Evolutionary conservation across 2,797 vertebrate genomes (phyloP), one percentile per base, ranked within the genome.

Genomic region (Mus spretus): DNA sequence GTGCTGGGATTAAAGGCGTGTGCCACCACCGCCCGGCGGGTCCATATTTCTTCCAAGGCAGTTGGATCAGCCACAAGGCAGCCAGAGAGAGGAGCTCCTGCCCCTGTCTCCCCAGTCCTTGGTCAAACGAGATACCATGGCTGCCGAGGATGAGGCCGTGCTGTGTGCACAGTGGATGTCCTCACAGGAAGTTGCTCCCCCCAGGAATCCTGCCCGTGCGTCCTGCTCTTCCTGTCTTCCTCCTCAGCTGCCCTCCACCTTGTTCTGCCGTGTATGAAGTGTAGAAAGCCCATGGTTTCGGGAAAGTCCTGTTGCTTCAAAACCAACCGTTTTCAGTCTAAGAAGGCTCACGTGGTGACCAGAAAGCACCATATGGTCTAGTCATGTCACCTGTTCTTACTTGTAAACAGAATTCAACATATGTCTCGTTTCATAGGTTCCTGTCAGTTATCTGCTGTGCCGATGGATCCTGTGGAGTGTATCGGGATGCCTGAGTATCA

Each of bases 321-420:
- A 94, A 84, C 15, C 28, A 89, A 67, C 24, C 20, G 12, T 31
- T 75, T 89, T 89, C 81, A 92, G 92, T 57, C 20, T n/a, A 19
- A 50, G 47, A 57, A 74, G 89, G 50, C 40, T 82, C 74, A 19
- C 0, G 4, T 10, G 28, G 6, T 70, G 47, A 55, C 53, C 1
- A 44, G 57, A 44, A 74, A 70, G 57, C n/a, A 34, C 28, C 12
- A 0, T 20, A 47, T 10, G 22, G 65, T 63, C 61, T 61, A 50
- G 82, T 47, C 19, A 2, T 50, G 19, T 55, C 53, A 89, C 57
- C 93, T 67, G 81, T 37, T 87, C n/a, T 79, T 44, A 57, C 31
- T 75, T 59, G 40, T 3, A 37, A 37, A 34, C 85, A n/a, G n/a
- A 34, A 15, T 7, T 61, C 8, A 50, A 44, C 55, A 61, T 10